A percentile compares a stretch with the other conserved stretches of the same genome.
These are phyloP conservation scores for Vidua chalybeata DNA, from an alignment of 2,113 vertebrate species.

Conservation along the genomic window DNA sequence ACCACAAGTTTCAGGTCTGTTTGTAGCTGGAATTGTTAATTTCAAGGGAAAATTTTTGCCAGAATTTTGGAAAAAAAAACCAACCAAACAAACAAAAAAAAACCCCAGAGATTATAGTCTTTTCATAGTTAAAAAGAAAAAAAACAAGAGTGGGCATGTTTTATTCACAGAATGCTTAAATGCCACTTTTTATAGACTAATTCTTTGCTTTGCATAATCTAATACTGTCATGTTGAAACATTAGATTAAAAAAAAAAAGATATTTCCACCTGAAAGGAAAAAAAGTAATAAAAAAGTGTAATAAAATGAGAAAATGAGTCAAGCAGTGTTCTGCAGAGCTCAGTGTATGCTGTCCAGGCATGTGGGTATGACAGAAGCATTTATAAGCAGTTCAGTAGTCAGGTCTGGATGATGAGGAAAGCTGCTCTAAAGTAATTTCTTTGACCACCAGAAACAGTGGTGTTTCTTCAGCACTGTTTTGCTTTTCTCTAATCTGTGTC, in stretches of 20 bases:
- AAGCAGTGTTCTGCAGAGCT: neutral
- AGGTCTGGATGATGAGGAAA: neutral
- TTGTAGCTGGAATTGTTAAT: neutral
- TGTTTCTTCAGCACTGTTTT: neutral
- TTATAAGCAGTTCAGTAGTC: neutral
- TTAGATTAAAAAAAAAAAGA: neutral
- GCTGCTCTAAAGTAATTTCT: neutral
- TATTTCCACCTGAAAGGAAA: neutral
- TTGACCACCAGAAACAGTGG: neutral
- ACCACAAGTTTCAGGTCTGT: neutral
- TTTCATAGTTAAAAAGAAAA: neutral
- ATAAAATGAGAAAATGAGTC: neutral
- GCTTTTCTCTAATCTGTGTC: neutral
- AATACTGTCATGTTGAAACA: neutral
- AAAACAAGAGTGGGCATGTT: fast-evolving
- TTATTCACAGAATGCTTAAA: neutral
- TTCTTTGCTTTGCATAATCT: neutral
- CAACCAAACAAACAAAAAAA: no score
- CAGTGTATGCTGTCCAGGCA: neutral
- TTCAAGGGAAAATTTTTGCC: neutral
- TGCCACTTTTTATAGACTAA: neutral
- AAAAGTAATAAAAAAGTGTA: neutral
- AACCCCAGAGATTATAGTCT: neutral
- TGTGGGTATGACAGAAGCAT: neutral
- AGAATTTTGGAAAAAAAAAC: neutral